Evolutionary conservation across 1,140 invertebrate species (phyloP), one percentile per base, ranked within the genome.

Genomic region (Pygmarrhopalites habei): DNA sequence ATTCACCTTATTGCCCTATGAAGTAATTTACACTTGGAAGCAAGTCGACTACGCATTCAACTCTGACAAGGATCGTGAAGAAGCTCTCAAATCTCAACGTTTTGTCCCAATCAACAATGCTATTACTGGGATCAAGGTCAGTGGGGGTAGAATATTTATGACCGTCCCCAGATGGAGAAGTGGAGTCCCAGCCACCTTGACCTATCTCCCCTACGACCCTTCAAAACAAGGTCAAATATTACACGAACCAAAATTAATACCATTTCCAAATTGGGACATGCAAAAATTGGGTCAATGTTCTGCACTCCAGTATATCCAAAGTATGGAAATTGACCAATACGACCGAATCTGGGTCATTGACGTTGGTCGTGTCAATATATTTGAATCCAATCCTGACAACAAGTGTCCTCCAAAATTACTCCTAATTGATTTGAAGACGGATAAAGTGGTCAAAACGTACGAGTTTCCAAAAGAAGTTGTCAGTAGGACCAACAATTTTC

Each of bases 181-280:
- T 0, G 88, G 88, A 4, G 83, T 89, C 1, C 82, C 87, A 0
- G 83, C 87, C 1, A 88, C 87, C 0, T 65, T 91, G 1, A 82
- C 78, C 12, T 83, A 79, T 72, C 79, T 90, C 7, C 57, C 41
- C 2, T n/a, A n/a, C n/a, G 17, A 30, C 10, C 23, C 47, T 17
- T 15, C 7, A 10, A 47, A 32, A 7, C 62, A 58, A 4, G 32
- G 53, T 21, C 49, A 58, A 14, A 41, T 25, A 43, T 72, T 80
- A 7, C 79, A 51, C 23, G n/a, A n/a, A n/a, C n/a, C n/a, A n/a
- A n/a, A n/a, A n/a, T 35, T 64, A 41, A 67, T 58, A 71, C 82
- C 88, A 0, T 91, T 86, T 75, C 88, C 88, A 0, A 83, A 85
- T 58, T 90, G 88, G 88, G 84, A 84, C 1, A 89, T 83, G 80